These are phyloP conservation scores for Idris sp. DNA, from an alignment of 1,140 invertebrate species.

Conservation along the genomic window DNA sequence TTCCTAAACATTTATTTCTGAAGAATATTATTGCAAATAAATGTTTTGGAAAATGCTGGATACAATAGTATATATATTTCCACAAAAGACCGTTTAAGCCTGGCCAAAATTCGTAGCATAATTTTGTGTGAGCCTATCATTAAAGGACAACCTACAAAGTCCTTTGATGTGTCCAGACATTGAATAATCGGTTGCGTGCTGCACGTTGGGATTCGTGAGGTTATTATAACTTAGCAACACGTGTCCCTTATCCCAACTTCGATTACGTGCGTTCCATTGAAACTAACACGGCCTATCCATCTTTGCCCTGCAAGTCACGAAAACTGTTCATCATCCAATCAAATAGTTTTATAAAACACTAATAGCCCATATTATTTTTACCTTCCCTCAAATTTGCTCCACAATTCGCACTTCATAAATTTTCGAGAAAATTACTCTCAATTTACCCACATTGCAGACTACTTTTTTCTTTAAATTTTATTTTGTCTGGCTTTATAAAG, in stretches of 20 bases:
- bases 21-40: too few species aligned
- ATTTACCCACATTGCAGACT: too few species aligned
- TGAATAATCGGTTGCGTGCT: constrained; percentile 47
- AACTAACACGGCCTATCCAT: constrained; percentile 20
- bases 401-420: background rate
- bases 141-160: constrained; percentile 64
- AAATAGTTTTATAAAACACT: constrained; percentile 30
- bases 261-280: constrained; percentile 41
- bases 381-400: too few species aligned
- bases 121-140: constrained; percentile 47
- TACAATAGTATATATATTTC: background rate
- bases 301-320: constrained; percentile 13
- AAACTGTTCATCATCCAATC: constrained; percentile 43
- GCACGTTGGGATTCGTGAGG: constrained; percentile 48
- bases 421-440: too few species aligned
- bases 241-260: constrained; percentile 53
- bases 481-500: too few species aligned
- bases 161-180: constrained; percentile 61
- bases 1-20: too few species aligned
- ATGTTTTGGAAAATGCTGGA: constrained; percentile 1
- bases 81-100: constrained; percentile 10
- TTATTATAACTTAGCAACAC: constrained; percentile 50
- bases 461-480: background rate
- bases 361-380: constrained; percentile 12
- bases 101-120: constrained; percentile 10